Conservation (phyloP, 2,797 vertebrate species). For the Melanitta fusca region DNA sequence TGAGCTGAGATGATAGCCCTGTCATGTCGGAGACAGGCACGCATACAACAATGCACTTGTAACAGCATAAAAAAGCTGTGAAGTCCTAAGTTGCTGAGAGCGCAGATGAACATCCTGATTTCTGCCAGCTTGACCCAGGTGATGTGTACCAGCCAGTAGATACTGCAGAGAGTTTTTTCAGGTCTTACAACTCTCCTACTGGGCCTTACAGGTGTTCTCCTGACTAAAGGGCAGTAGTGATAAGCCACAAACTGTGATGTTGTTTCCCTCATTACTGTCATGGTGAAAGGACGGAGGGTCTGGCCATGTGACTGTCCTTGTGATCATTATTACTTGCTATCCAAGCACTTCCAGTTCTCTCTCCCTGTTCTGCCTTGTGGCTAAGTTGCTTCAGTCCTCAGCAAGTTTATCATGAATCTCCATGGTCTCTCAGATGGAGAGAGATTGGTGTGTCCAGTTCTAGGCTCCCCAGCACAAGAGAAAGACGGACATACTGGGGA, state of each 20-base stretch:
- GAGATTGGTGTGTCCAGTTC: not conserved
- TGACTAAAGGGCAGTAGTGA: not conserved
- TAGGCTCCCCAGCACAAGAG: not conserved
- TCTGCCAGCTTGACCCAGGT: not conserved
- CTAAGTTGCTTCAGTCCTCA: not conserved
- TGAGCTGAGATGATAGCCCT: not conserved
- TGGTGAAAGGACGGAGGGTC: not conserved
- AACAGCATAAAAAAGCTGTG: not conserved
- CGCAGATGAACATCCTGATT: not conserved
- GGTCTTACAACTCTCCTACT: not conserved
- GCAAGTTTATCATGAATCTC: not conserved
- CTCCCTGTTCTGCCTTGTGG: not conserved
- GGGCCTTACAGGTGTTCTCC: not conserved
- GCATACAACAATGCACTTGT: not conserved
- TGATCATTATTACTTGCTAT: not conserved
- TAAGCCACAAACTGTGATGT: not conserved
- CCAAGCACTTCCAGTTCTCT: not conserved
- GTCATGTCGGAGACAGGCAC: accelerated
- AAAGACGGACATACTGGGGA: not conserved
- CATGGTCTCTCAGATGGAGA: not conserved
- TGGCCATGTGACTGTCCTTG: not conserved
- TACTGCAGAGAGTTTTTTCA: not conserved
- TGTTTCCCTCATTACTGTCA: not conserved
- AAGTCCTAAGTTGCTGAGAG: not conserved
- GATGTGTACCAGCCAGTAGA: not conserved